Evolutionary conservation across 2,113 vertebrate genomes (phyloP), one percentile per base, ranked within the genome.

Genomic region (Catharus minimus): DNA sequence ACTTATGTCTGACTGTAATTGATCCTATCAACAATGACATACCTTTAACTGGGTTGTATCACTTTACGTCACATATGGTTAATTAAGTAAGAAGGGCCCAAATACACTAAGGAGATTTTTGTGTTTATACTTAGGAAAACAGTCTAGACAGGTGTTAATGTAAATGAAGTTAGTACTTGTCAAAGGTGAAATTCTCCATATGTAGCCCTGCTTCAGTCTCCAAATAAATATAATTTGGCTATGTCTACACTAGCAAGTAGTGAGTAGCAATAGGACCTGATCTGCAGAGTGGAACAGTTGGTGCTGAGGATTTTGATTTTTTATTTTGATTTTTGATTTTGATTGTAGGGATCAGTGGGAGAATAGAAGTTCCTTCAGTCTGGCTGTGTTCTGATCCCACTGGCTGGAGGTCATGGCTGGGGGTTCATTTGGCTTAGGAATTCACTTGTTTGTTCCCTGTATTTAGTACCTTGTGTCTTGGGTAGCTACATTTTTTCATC

Each of bases 1-100:
- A 92, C 95, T 95, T 95, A 96, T 95, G 94, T 80, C 94, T 96
- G 91, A 92, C 96, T 96, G 96, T 95, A 96, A 96, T 67, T 96
- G 96, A 96, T 96, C 95, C 95, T 96, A 95, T 96, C 96, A 96
- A 96, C 94, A 95, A 89, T 96, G 95, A 93, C 95, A 95, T 96
- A 96, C 96, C 95, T 96, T 96, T 95, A 96, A 89, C 94, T 96
- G 94, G 89, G 94, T 92, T 93, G 82, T 95, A 96, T 95, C 96
- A 93, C 92, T 95, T 96, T 95, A 94, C 32, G 68, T 95, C 95
- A 94, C 96, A 96, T 96, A 95, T 96, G 94, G 94, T 93, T 96
- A 96, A 96, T 96, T 96, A 94, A 95, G 77, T 86, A 93, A 96
- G 92, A 94, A 92, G 79, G 75, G 55, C 87, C 84, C 91, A 82